Conservation (phyloP, 2,888 invertebrate genomes). For the Sminthurides aquaticus region DNA sequence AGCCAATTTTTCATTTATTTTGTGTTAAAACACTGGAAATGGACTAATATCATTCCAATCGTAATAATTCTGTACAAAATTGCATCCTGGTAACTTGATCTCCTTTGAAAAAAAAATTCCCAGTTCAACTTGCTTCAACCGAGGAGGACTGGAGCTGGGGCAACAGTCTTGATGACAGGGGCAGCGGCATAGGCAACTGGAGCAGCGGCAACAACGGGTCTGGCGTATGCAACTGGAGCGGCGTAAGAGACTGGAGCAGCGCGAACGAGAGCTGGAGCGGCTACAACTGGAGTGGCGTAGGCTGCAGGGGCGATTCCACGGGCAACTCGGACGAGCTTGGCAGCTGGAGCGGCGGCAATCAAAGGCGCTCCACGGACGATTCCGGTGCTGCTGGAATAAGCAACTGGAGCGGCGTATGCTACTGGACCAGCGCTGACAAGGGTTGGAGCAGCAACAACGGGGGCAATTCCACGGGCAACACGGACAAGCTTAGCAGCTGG, state of each 20-base stretch:
- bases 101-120: no score
- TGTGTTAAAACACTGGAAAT: no score
- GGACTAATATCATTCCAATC: no score
- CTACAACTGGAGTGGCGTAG: not conserved
- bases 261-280: not conserved
- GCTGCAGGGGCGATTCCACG: not conserved
- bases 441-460: no score
- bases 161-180: not conserved
- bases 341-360: not conserved
- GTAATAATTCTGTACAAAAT: no score
- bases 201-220: not conserved
- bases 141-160: not conserved
- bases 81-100: no score
- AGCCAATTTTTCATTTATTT: no score
- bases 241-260: not conserved
- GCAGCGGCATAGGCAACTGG: not conserved
- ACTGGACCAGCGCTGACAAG: no score
- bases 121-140: no score
- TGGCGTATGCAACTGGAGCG: not conserved
- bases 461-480: no score
- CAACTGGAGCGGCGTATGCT: not conserved
- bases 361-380: constrained; percentile 10
- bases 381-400: not conserved
- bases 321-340: constrained; percentile 1
- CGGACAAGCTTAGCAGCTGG: constrained; percentile 2